Conservation (phyloP, 2,113 vertebrate genomes). For the Casuarius casuarius region DNA sequence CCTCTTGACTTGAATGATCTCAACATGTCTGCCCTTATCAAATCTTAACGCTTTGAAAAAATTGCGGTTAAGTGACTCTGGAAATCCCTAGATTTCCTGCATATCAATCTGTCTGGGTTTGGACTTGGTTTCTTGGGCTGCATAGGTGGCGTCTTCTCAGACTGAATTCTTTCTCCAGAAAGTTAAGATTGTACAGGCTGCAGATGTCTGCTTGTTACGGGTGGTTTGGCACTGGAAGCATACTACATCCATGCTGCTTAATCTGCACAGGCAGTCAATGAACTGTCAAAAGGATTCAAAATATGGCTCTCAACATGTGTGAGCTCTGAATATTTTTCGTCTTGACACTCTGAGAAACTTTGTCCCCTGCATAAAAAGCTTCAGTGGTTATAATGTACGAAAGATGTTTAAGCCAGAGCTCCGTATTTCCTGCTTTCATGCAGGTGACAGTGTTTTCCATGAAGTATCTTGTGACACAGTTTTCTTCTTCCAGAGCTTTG, state of each 20-base stretch:
- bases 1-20: background rate
- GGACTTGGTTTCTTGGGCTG: background rate
- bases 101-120: background rate
- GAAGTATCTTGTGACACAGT: background rate
- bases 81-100: background rate
- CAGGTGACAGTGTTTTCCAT: background rate
- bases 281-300: background rate
- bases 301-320: background rate
- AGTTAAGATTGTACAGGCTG: background rate
- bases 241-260: background rate
- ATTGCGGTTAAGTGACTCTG: background rate
- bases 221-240: background rate
- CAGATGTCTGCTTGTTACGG: background rate
- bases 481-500: background rate
- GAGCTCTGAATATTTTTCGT: background rate
- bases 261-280: background rate
- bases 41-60: background rate
- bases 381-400: background rate
- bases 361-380: background rate
- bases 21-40: background rate
- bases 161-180: background rate
- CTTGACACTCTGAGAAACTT: constrained; percentile 10
- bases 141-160: constrained; percentile 18
- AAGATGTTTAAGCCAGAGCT: background rate
- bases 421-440: background rate